Base-by-base conservation (phyloP, 2,888 invertebrate genomes). In the Bibio marci region DNA sequence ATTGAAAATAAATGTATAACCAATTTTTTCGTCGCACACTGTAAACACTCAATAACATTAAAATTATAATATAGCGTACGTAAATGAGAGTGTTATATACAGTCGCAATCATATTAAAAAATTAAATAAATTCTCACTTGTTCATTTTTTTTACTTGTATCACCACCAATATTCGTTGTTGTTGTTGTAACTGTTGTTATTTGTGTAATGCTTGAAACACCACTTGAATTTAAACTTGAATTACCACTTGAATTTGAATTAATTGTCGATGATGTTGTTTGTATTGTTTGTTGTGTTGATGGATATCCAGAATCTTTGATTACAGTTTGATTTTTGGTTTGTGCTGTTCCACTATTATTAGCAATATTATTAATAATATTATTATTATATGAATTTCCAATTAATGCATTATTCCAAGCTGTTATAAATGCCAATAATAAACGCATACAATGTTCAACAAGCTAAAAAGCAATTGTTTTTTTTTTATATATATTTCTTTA, bases 391-490 rank as follows among this genome's bases (percentile, higher is more conserved):
- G n/a, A n/a, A 57, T 0, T 41, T 3, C 63, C 60, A 43, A 85
- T 4, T 8, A 22, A 66, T 2, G 86, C 85, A 54, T 81, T 81
- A 59, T 83, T 83, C 95, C 95, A 97, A 47, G 85, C 81, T 3
- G 85, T 87, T 37, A 98, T 63, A 42, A 98, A 69, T 53, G 94
- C 92, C 28, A 91, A 67, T 42, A 98, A 63, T 77, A 97, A 86
- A 32, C 94, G 73, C 13, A 95, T 71, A 7, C 92, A 87, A 52
- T 88, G 88, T 60, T 99, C 98, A 37, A 98, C 71, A 36, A 97
- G 50, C 37, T 39, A 28, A 27, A n/a, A 37, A n/a, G n/a, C n/a
- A n/a, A 13, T 18, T 30, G 6, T 26, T 26, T 26, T 26, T 8
- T 8, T 8, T 26, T 26, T 8, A 26, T 26, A 6, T 8, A 26